Base-by-base conservation (phyloP, 1,140 invertebrate genomes). In the Magallana angulata region DNA sequence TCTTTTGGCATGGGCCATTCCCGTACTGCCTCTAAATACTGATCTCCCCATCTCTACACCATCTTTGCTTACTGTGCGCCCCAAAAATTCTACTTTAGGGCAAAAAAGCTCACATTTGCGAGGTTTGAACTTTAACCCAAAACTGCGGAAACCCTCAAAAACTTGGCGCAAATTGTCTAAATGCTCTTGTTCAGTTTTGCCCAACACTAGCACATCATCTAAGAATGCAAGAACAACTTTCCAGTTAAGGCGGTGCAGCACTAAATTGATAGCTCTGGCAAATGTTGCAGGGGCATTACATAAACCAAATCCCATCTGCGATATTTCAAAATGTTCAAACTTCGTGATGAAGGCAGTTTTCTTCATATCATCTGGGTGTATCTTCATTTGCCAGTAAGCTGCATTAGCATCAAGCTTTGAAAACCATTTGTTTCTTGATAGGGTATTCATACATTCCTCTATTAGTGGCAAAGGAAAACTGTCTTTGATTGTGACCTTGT, bases 71-170 rank as follows among this genome's bases (percentile, higher is more conserved):
- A n/a, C n/a, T 24, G 24, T 24, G 24, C 24, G 24, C 24, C 24
- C 24, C 24, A 24, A 24, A 24, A 24, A 24, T 24, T 16, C 4
- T 62, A 6, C 11, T 12, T 12, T n/a, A 11, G 60, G 11, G 11
- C n/a, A 11, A 14, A 62, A 62, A 12, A 62, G 0, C 0, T 62
- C 8, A n/a, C 60, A 62, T 12, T 62, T 86, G 7, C 9, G 30
- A 57, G 85, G 85, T 57, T 87, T 87, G 16, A 87, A n/a, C 57
- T 83, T 64, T 5, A 82, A 2, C 36, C 36, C 58, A 58, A 83
- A 64, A 82, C 30, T 62, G 12, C 62, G 12, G 62, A 62, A 62
- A 62, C 60, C 8, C 60, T 62, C 60, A 62, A 62, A 62, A 12
- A 62, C 60, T 14, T 6, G 60, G 11, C n/a, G 11, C 11, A 62